phyloP scores from a whole-genome alignment of 2,113 vertebrate species.

The Erythrocercus mccallii region DNA sequence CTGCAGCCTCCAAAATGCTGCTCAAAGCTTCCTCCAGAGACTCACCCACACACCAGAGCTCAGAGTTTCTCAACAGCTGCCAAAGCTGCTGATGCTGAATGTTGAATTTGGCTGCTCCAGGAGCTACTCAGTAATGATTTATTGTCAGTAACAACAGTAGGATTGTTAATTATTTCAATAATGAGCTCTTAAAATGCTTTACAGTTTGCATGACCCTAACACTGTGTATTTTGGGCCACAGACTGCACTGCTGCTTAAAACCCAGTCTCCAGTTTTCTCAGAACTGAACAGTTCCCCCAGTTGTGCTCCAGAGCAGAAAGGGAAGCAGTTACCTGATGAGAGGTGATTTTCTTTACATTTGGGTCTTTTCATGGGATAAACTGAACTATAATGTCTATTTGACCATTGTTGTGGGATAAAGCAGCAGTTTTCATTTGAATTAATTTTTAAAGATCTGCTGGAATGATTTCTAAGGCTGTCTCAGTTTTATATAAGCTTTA shows the following conservation, averaged over 20 bases:
- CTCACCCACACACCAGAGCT: not conserved
- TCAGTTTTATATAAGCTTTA: not conserved
- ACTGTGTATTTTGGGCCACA: constrained; percentile 68
- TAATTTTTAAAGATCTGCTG: not conserved
- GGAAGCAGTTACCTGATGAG: constrained; percentile 80
- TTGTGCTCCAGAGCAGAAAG: constrained; percentile 77
- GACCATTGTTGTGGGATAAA: not conserved
- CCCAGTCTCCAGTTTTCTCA: constrained; percentile 87
- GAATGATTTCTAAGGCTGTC: not conserved
- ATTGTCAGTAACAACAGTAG: not conserved
- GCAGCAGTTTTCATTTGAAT: not conserved
- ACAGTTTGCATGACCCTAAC: not conserved
- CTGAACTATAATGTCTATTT: not conserved
- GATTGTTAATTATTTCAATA: not conserved
- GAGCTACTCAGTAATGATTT: not conserved
- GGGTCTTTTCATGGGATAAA: not conserved
- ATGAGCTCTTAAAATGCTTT: not conserved
- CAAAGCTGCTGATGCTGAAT: not conserved
- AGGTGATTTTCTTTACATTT: constrained; percentile 67
- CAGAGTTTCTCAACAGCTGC: not conserved
- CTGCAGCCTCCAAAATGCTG: not conserved
- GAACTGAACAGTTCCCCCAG: constrained; percentile 76
- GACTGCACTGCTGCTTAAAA: constrained; percentile 96
- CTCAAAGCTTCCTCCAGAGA: not conserved
- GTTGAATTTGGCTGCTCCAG: not conserved